Conservation (phyloP, 2,888 invertebrate genomes). For the Sycophila texana region DNA sequence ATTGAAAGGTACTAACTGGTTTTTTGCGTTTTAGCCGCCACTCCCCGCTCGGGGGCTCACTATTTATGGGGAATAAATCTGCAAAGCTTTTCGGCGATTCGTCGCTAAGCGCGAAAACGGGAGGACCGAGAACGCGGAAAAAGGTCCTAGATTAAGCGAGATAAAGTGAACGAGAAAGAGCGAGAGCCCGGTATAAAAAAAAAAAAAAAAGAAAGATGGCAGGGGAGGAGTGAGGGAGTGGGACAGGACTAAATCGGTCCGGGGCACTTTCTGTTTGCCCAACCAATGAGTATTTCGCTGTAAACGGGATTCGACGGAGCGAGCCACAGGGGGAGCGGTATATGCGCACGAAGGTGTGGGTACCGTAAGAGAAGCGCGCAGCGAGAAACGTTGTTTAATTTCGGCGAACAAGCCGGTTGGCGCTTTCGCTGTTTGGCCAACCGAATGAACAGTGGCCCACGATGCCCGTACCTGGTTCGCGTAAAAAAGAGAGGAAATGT, state of each 20-base stretch:
- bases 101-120: conserved; percentile 26
- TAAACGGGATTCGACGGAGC: conserved; percentile 59
- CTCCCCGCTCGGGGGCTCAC: conserved; percentile 1
- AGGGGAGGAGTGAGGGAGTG: conserved; percentile 18
- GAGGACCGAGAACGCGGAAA: conserved; percentile 4
- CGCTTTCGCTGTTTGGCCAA: conserved; percentile 56
- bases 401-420: conserved; percentile 60
- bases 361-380: conserved; percentile 38
- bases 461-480: background rate
- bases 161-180: conserved; percentile 20
- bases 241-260: conserved; percentile 53
- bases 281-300: conserved; percentile 63
- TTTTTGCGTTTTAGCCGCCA: conserved; percentile 9
- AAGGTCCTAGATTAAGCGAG: conserved; percentile 37
- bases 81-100: conserved; percentile 43
- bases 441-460: conserved; percentile 36
- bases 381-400: conserved; percentile 64
- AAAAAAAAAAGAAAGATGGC: conserved; percentile 54
- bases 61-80: conserved; percentile 53
- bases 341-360: conserved; percentile 13
- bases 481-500: conserved; percentile 10
- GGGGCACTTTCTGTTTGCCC: conserved; percentile 61
- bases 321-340: background rate
- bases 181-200: conserved; percentile 50
- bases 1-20: conserved; percentile 44